A percentile compares a stretch with the other conserved stretches of the same genome.
Evolutionary conservation across 1,140 invertebrate species (phyloP).

Genomic region (Drosophila pachea): DNA sequence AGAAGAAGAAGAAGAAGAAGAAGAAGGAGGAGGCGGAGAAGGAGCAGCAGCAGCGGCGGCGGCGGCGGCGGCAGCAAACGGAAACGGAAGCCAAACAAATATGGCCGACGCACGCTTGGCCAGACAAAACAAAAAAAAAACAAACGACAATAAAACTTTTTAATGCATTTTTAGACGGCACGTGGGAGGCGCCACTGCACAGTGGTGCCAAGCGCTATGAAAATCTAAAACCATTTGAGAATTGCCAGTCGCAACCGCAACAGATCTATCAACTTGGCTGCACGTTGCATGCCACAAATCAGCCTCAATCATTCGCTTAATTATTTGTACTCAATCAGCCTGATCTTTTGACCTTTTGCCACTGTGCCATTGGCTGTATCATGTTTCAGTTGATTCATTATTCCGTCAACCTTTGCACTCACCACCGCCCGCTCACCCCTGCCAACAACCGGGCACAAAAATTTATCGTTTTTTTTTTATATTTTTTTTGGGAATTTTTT

Average conservation of each 20-base stretch:
- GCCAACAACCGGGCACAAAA: conserved; percentile 31
- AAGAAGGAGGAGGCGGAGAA: no score
- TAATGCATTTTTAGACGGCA: conserved; percentile 62
- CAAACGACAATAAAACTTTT: conserved; percentile 68
- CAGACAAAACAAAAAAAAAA: no score
- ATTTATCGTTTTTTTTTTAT: not conserved
- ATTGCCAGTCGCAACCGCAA: no score
- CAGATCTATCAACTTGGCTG: not conserved
- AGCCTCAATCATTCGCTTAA: conserved; percentile 26
- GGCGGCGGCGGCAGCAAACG: conserved; percentile 28
- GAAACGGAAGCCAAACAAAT: conserved; percentile 74
- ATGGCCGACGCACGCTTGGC: conserved; percentile 54
- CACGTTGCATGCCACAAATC: not conserved
- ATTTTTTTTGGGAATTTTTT: no score
- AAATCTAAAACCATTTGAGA: not conserved
- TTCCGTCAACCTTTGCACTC: conserved; percentile 12
- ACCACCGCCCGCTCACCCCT: no score
- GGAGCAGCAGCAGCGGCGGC: conserved; percentile 1
- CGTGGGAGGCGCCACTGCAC: conserved; percentile 20
- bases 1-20: no score
- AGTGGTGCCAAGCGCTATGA: conserved; percentile 20
- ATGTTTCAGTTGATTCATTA: conserved; percentile 48
- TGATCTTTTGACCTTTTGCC: not conserved
- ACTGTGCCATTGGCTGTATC: conserved; percentile 42
- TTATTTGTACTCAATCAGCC: conserved; percentile 20